Base-by-base conservation (phyloP, 2,113 vertebrate species). In the Larimichthys polyactis region DNA sequence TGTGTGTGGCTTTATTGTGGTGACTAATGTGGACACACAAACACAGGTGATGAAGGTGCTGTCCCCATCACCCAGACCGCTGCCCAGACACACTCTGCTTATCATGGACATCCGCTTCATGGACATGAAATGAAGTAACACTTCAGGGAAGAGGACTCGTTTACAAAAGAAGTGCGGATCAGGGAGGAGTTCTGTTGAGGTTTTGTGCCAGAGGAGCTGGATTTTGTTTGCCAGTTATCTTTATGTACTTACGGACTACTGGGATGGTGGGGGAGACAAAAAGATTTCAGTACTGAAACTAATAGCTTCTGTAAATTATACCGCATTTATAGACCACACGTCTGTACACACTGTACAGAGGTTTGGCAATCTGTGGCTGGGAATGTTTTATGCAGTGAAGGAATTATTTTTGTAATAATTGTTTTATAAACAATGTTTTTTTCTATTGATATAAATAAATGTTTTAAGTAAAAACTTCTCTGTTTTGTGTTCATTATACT, bases 61-160 rank as follows among this genome's bases (percentile, higher is more conserved):
- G 7, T 98, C 98, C 1, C 98, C 98, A 0, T 97, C 98, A 0
- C 98, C 98, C 0, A 95, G 98, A 2, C 98, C 98, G 0, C 94
- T 99, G 75, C 98, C 98, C 17, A 96, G 97, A 85, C 97, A 96
- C 94, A 97, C 97, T 32, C 94, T 99, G 36, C 98, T 99, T 57
- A 99, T 99, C 90, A 99, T 99, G 98, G 98, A 99, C 89, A 99
- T 99, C 54, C 96, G 98, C 65, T 99, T 99, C 87, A 99, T 99
- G 95, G 98, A 99, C 90, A 96, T 97, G 24, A 99, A 93, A 79
- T 94, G 17, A 89, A 51, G 22, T 5, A 48, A 22, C 22, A 20
- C 46, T 46, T 77, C 11, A 29, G 71, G 22, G 2, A 46, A 72
- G 24, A 72, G 15, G 24, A 57, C 32, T 48, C 2, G 2, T 9